Evolutionary conservation across 2,797 vertebrate species (phyloP).

Genomic region (Gymnoscopelus braueri): DNA sequence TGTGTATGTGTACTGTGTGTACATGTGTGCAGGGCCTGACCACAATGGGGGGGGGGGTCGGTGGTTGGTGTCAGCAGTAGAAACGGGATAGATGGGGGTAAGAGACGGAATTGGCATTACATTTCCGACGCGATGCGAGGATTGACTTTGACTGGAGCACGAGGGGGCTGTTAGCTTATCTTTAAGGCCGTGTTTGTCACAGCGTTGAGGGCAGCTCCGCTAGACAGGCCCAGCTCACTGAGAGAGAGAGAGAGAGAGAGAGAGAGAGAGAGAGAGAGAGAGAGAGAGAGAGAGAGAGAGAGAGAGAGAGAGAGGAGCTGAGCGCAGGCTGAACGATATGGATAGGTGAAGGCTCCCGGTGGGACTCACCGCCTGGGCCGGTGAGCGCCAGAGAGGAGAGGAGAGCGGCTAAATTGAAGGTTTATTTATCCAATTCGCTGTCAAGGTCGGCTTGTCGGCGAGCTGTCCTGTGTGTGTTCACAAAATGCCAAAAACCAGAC

Average conservation of each 20-base stretch:
- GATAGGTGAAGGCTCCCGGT: slow-evolving; percentile 98
- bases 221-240: slow-evolving; percentile 78
- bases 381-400: slow-evolving; percentile 75
- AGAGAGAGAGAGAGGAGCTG: slow-evolving; percentile 41
- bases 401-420: slow-evolving; percentile 97
- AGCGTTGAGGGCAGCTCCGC: slow-evolving; percentile 84
- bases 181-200: slow-evolving; percentile 98
- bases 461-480: slow-evolving; percentile 97
- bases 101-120: slow-evolving; percentile 94
- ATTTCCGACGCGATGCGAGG: slow-evolving; percentile 91
- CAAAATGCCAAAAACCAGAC: slow-evolving; percentile 99
- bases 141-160: slow-evolving; percentile 95
- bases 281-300: slow-evolving; percentile 43
- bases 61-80: slow-evolving; percentile 44
- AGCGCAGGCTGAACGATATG: slow-evolving; percentile 92
- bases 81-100: slow-evolving; percentile 72
- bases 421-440: slow-evolving; percentile 99
- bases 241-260: slow-evolving; percentile 5
- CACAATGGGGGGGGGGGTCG: slow-evolving; percentile 19
- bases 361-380: slow-evolving; percentile 86
- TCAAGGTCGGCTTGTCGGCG: slow-evolving; percentile 98
- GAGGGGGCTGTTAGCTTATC: slow-evolving; percentile 87
- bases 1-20: slow-evolving; percentile 26
- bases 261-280: slow-evolving; percentile 46
- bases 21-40: not conserved